Percentiles rank a stretch among this genome's conserved stretches.
Evolutionary conservation across 2,888 invertebrate species (phyloP).

Genomic region (Agrotis puta): DNA sequence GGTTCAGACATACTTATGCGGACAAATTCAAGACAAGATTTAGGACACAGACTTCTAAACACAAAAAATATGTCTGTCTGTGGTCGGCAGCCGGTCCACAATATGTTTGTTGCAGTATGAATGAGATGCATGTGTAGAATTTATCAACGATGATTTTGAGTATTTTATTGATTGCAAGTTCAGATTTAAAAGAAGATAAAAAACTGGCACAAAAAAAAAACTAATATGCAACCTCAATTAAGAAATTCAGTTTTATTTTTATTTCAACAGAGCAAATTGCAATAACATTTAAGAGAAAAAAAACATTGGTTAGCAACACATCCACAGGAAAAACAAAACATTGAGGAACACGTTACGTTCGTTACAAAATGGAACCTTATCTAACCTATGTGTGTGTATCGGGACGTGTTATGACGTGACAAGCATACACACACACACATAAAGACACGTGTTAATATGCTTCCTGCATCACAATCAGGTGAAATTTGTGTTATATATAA

Average conservation of each 20-base stretch:
- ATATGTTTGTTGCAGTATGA: neutral
- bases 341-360: slow-evolving; percentile 7
- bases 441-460: slow-evolving; percentile 59
- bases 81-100: neutral
- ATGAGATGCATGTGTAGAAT: slow-evolving; percentile 4
- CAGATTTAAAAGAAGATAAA: neutral
- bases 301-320: neutral
- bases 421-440: slow-evolving; percentile 67
- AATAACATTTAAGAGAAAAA: no score
- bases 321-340: neutral
- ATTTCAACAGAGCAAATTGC: neutral
- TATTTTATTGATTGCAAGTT: neutral
- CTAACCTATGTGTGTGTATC: slow-evolving; percentile 64
- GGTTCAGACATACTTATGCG: neutral
- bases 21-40: neutral
- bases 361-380: slow-evolving; percentile 71
- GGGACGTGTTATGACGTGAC: slow-evolving; percentile 71
- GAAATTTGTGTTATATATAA: slow-evolving; percentile 81
- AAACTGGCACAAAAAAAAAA: neutral
- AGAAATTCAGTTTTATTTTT: neutral
- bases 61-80: neutral
- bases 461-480: slow-evolving; percentile 82
- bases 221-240: neutral
- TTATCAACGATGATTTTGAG: neutral
- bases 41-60: neutral